Percentiles rank a stretch among this genome's conserved stretches.
phyloP scores from a whole-genome alignment of 2,888 invertebrate species.

The Xylota sylvarum region DNA sequence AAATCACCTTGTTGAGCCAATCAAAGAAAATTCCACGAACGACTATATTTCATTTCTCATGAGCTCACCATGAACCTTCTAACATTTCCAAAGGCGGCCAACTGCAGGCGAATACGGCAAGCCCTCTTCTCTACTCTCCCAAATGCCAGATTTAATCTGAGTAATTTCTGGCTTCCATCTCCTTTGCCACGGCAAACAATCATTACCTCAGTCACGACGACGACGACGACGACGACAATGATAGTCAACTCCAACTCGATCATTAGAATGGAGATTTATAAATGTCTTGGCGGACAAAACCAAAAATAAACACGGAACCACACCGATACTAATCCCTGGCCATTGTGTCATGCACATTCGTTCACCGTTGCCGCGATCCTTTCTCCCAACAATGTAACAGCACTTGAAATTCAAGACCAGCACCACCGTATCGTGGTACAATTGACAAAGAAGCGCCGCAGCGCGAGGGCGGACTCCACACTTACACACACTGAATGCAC shows the following conservation, averaged over 20 bases:
- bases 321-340: conserved; percentile 32
- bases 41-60: conserved; percentile 46
- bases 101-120: conserved; percentile 27
- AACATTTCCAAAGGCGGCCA: conserved; percentile 44
- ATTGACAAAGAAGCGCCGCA: conserved; percentile 28
- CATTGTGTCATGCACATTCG: conserved; percentile 34
- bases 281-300: conserved; percentile 66
- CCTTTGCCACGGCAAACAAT: conserved; percentile 43
- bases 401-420: conserved; percentile 65
- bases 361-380: conserved; percentile 48
- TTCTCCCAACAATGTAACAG: conserved; percentile 40
- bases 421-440: background rate
- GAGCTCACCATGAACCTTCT: conserved; percentile 32
- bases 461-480: conserved; percentile 17
- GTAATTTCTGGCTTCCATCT: conserved; percentile 61
- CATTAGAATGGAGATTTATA: conserved; percentile 68
- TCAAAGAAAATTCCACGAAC: conserved; percentile 40
- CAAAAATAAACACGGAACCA: conserved; percentile 59
- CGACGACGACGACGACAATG: conserved; percentile 10
- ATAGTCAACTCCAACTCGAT: conserved; percentile 32
- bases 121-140: conserved; percentile 28
- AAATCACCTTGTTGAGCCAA: conserved; percentile 58
- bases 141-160: conserved; percentile 73
- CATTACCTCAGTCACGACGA: conserved; percentile 63
- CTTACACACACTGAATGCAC: conserved; percentile 47